These are phyloP conservation scores for Miichthys miiuy DNA, from an alignment of 2,797 vertebrate genomes.

Conservation along the genomic window DNA sequence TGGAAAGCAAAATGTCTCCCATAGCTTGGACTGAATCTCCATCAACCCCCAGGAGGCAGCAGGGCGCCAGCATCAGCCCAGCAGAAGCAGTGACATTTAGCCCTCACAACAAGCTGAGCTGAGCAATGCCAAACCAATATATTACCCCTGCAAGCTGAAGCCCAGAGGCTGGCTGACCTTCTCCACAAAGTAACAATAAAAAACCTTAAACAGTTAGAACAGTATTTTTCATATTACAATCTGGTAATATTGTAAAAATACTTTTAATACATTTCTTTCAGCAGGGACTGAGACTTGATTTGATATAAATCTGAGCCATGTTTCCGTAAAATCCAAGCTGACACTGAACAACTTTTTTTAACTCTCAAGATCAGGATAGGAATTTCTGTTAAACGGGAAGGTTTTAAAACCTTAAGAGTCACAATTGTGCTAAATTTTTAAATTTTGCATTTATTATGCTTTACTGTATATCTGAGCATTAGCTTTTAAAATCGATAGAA, in stretches of 20 bases:
- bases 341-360: background rate
- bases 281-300: conserved; percentile 17
- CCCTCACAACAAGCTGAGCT: conserved; percentile 60
- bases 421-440: background rate
- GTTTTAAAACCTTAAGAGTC: background rate
- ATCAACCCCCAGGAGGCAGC: conserved; percentile 54
- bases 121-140: conserved; percentile 62
- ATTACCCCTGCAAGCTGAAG: conserved; percentile 40
- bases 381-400: background rate
- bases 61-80: conserved; percentile 50
- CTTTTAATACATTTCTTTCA: background rate
- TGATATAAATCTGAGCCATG: conserved; percentile 5
- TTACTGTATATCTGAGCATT: background rate
- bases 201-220: conserved; percentile 33
- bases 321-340: conserved; percentile 17
- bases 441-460: background rate
- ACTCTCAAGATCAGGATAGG: background rate
- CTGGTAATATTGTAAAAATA: background rate
- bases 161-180: conserved; percentile 63
- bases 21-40: conserved; percentile 48
- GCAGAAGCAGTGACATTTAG: conserved; percentile 74
- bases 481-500: background rate
- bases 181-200: conserved; percentile 47
- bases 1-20: conserved; percentile 56
- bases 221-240: background rate